Base-by-base conservation (phyloP, 2,113 vertebrate species). In the Oreotrochilus melanogaster region DNA sequence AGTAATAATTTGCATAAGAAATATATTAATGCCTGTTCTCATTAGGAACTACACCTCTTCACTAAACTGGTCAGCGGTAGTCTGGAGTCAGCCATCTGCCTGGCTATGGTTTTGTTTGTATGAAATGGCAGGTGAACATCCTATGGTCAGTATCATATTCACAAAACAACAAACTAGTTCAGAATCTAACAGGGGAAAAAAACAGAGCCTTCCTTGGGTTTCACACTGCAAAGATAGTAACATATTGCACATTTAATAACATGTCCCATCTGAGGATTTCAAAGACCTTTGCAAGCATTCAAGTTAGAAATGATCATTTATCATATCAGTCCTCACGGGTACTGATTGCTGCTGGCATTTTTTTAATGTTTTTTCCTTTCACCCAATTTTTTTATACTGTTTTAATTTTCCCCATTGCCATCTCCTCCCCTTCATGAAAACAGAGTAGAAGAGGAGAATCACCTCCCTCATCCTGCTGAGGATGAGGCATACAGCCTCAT, bases 1-100 rank as follows among this genome's bases (percentile, higher is more conserved):
- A 97, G 67, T 78, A 94, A 95, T 87, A 90, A 96, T 98, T 97
- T 97, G 85, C 89, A 97, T 93, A 51, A 95, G 73, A 98, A 97
- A 97, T 57, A 95, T 75, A 93, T 86, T 83, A 89, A 45, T 88
- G 92, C 86, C 89, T 92, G 66, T 93, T 97, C 92, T 91, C 45
- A 94, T 97, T 96, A 97, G 75, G 47, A 95, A 80, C 60, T 91
- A 94, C 82, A 97, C 27, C 19, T 90, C 60, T 95, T 94, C 85
- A 28, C 75, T 96, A 86, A 92, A 95, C 51, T 95, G 89, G 88
- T 97, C 93, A 97, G 70, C 87, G 50, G 24, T 42, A 83, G 30
- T 90, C 76, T 51, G 6, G 66, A 95, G 84, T 58, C 78, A 96
- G 70, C 79, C 56, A 71, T 93, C 88, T 96, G 87, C 69, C 83